Evolutionary conservation across 2,113 vertebrate species (phyloP), one percentile per base, ranked within the genome.

Genomic region (Zapornia atra): DNA sequence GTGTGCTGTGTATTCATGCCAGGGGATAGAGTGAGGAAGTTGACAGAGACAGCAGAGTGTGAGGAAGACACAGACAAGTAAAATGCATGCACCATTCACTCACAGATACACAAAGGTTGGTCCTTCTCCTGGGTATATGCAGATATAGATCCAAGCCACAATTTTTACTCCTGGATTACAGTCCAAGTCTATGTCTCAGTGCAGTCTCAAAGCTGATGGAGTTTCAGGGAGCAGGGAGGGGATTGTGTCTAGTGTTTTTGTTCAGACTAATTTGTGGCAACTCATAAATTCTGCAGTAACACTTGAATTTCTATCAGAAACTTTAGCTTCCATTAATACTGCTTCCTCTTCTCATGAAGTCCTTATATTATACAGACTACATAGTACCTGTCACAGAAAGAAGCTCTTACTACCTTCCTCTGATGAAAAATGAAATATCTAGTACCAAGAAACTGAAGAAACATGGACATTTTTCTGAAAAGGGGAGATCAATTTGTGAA

Each of bases 211-310:
- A 81, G 56, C 65, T 94, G 64, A n/a, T 80, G 85, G 68, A 93
- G 61, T 90, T 95, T 95, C 86, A 91, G 51, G 46, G 51, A 88
- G 80, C 26, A 26, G 34, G 70, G 77, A 94, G 65, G 38, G 48
- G 61, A 40, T 77, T 68, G n/a, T 92, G 26, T 90, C 86, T 86
- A 57, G 51, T 36, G 19, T 33, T 88, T 95, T 93, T 64, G 25
- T 89, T 94, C 65, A 59, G 72, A 78, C 78, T 75, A 93, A 82
- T 82, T 93, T 86, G 80, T 65, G 53, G 61, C 86, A 86, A 96
- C 59, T 64, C 72, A 75, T 92, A 81, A 95, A 93, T 77, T 53
- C 63, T 93, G 38, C 4, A 22, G 48, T 84, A 93, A 88, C 57
- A 51, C 36, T 89, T 95, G 81, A 95, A 91, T 85, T 48, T 84